Base-by-base conservation (phyloP, 2,888 invertebrate genomes). In the Eilema griseolum region DNA sequence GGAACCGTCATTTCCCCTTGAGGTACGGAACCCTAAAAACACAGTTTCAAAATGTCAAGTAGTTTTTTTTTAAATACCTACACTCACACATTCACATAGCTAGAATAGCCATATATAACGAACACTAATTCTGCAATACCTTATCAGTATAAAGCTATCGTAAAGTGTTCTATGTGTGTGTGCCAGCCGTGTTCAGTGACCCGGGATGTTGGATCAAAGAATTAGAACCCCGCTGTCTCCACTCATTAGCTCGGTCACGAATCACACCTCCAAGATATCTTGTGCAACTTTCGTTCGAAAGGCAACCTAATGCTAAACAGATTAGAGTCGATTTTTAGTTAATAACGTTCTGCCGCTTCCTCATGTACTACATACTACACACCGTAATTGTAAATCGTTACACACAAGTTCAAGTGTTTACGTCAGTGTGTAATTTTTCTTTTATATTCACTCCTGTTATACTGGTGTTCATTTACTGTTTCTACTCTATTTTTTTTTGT, bases 171-270 rank as follows among this genome's bases (percentile, higher is more conserved):
- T 46, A 76, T 80, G 75, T 77, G 73, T 77, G 81, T 76, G 81
- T 78, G 74, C 71, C 73, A 66, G 69, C 52, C 75, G 78, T 91
- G 93, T 93, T 88, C 93, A 87, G 77, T 92, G 93, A 93, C 92
- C 93, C 90, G 90, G 85, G 86, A 86, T 92, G 92, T 93, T 93
- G 92, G 89, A 87, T 90, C 90, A 88, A 89, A 88, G 89, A 91
- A 92, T 93, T 93, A 92, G 93, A 91, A 82, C 89, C 83, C 79
- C 84, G 76, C 83, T 85, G 87, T 84, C 88, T 89, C 83, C 83
- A 83, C 88, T 91, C 89, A 92, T 93, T 92, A 92, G 87, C 89
- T 85, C 80, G 84, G 88, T 90, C 90, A 89, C 89, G 88, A 90
- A 83, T 91, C 87, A 87, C 90, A 90, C 90, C 87, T 89, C 84